phyloP scores from a whole-genome alignment of 2,797 vertebrate genomes.

The Chanos chanos region DNA sequence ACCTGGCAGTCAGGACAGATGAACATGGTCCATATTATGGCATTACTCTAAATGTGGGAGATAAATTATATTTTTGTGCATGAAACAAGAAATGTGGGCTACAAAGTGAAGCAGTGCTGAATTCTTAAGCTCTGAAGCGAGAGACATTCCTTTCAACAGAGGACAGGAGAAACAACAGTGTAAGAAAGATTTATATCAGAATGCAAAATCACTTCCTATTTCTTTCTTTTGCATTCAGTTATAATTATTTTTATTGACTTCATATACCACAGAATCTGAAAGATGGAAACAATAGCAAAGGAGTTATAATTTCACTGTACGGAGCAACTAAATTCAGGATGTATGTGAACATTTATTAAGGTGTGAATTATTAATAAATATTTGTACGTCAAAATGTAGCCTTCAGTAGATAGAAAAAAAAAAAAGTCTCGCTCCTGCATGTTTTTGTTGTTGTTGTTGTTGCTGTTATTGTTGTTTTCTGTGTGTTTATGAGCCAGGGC shows the following conservation, averaged over 20 bases:
- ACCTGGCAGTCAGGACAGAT: slow-evolving; percentile 15
- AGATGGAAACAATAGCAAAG: slow-evolving; percentile 13
- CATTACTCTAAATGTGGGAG: slow-evolving; percentile 8
- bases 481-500: no score
- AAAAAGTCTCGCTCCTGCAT: no score
- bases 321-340: no score
- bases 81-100: background rate
- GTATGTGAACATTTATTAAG: no score
- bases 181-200: slow-evolving; percentile 28
- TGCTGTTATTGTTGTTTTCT: no score
- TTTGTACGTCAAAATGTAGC: no score
- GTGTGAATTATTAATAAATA: no score
- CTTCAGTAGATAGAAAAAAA: no score
- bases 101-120: background rate
- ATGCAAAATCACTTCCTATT: slow-evolving; percentile 26
- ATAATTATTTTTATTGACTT: slow-evolving; percentile 48
- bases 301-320: slow-evolving; percentile 35
- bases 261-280: slow-evolving; percentile 39
- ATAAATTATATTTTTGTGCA: slow-evolving; percentile 13
- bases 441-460: no score
- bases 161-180: background rate
- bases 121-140: background rate
- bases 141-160: background rate
- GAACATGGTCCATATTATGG: slow-evolving; percentile 13
- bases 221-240: slow-evolving; percentile 25